Conservation (phyloP, 2,113 vertebrate species). For the Oceanites oceanicus region DNA sequence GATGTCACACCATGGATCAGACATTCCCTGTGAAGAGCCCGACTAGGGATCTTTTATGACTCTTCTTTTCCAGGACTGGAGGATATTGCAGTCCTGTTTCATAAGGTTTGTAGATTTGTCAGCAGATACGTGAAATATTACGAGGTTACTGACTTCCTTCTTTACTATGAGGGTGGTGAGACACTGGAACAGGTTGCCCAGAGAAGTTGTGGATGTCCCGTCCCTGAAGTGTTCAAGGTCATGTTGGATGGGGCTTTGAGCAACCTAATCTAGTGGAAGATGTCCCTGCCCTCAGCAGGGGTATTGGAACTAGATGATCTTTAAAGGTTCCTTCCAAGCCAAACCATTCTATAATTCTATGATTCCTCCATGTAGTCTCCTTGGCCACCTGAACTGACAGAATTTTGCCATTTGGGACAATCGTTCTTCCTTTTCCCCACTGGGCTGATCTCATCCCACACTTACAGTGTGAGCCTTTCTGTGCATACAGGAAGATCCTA, state of each 20-base stretch:
- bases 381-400: background rate
- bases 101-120: background rate
- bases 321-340: background rate
- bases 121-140: background rate
- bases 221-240: background rate
- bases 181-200: background rate
- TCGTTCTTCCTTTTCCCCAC: background rate
- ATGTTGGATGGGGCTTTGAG: background rate
- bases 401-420: background rate
- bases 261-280: background rate
- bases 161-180: background rate
- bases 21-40: background rate
- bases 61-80: background rate
- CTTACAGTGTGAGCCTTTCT: background rate
- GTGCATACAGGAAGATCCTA: background rate
- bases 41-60: background rate
- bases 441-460: background rate
- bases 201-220: background rate
- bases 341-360: background rate
- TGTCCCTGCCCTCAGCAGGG: background rate
- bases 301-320: background rate
- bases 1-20: background rate
- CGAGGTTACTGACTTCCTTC: background rate
- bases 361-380: background rate
- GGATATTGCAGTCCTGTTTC: background rate